Evolutionary conservation across 2,888 invertebrate species (phyloP).

Genomic region (Chrysodeixis includens): DNA sequence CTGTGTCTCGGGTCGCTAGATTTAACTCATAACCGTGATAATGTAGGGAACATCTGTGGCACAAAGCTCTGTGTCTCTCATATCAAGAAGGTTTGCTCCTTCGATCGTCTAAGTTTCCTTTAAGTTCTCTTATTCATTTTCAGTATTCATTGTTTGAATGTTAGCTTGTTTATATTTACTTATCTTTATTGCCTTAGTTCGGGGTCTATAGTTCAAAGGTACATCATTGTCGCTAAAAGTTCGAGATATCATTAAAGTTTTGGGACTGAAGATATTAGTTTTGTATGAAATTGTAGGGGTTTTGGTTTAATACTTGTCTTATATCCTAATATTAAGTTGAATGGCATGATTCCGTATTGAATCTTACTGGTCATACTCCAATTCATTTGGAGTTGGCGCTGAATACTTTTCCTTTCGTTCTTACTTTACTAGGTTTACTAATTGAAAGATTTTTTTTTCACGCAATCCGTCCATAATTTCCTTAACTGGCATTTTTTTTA

Average conservation of each 20-base stretch:
- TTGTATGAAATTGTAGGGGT: not conserved
- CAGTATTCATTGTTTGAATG: conserved; percentile 23
- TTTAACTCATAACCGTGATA: conserved; percentile 75
- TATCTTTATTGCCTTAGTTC: conserved; percentile 43
- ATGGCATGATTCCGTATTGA: not conserved
- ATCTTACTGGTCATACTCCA: no score
- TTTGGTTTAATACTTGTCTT: conserved; percentile 1
- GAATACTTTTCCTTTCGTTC: no score
- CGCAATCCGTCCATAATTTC: no score
- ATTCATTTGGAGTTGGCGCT: no score
- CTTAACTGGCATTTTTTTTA: no score
- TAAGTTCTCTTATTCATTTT: conserved; percentile 31
- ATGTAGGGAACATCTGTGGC: conserved; percentile 73
- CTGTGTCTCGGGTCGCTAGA: conserved; percentile 71
- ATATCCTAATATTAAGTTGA: not conserved
- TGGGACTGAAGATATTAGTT: conserved; percentile 7
- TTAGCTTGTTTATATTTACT: conserved; percentile 30
- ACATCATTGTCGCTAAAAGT: conserved; percentile 15
- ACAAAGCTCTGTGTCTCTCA: conserved; percentile 60
- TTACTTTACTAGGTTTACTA: no score
- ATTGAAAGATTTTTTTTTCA: no score
- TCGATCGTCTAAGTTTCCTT: conserved; percentile 40
- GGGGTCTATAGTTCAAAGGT: not conserved
- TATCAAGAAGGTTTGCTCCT: conserved; percentile 55
- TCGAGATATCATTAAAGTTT: conserved; percentile 7